Evolutionary conservation across 2,888 invertebrate genomes (phyloP).

Genomic region (Drosophila cognata): DNA sequence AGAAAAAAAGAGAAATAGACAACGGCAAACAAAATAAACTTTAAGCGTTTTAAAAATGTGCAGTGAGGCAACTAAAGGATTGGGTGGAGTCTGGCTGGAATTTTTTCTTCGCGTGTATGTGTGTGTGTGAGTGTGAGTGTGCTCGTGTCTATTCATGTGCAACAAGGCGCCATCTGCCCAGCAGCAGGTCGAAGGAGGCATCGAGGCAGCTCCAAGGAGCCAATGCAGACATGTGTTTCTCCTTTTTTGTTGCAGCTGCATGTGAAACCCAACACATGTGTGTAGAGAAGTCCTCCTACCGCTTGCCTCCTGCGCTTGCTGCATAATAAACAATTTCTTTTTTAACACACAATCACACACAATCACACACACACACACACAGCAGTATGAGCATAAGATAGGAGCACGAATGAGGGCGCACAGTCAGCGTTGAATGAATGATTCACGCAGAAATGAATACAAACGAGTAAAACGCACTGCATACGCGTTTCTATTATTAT

Average conservation of each 20-base stretch:
- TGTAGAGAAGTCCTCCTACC: conserved; percentile 5
- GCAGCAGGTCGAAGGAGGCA: conserved; percentile 29
- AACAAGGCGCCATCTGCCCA: conserved; percentile 69
- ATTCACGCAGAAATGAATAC: conserved; percentile 71
- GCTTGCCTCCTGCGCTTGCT: conserved; percentile 27
- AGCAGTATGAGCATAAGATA: conserved; percentile 31
- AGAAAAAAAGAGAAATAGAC: background rate
- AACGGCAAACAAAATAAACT: conserved; percentile 33
- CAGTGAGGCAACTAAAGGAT: conserved; percentile 34
- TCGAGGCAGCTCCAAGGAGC: conserved; percentile 37
- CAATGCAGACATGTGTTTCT: conserved; percentile 53
- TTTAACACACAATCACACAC: conserved; percentile 39
- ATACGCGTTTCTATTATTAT: background rate
- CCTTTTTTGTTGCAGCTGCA: conserved; percentile 32
- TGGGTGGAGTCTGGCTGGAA: conserved; percentile 9
- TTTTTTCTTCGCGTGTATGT: background rate
- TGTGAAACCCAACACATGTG: conserved; percentile 57
- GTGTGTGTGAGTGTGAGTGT: conserved; percentile 7
- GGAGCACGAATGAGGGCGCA: conserved; percentile 53
- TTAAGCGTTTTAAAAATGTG: conserved; percentile 56
- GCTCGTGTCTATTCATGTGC: conserved; percentile 70
- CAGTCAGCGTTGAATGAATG: conserved; percentile 68
- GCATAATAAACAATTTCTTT: conserved; percentile 73
- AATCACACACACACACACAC: background rate
- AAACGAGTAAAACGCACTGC: conserved; percentile 33